These are phyloP conservation scores for Gobio occitaniae DNA, from an alignment of 2,797 vertebrate species.

Conservation along the genomic window DNA sequence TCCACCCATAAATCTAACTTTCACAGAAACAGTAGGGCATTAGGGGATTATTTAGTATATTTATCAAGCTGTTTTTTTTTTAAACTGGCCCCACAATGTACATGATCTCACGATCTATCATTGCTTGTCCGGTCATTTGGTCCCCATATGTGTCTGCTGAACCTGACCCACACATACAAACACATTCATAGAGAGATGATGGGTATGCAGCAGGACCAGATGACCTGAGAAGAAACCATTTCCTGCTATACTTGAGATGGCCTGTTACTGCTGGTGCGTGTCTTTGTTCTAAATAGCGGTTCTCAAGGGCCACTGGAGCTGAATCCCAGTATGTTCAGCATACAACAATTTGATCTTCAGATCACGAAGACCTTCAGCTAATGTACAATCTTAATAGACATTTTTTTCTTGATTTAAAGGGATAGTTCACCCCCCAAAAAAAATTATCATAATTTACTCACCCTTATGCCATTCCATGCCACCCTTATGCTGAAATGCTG, in stretches of 20 bases:
- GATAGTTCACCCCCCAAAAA: not conserved
- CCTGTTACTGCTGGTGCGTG: not conserved
- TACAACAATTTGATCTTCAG: not conserved
- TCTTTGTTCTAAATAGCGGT: not conserved
- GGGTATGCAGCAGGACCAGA: not conserved
- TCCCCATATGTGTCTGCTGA: not conserved
- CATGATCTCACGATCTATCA: not conserved
- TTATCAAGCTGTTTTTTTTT: not conserved
- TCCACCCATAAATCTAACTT: not conserved
- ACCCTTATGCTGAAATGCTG: too few species aligned
- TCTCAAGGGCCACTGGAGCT: not conserved
- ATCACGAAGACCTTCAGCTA: not conserved
- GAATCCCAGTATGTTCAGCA: not conserved
- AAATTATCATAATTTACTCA: not conserved
- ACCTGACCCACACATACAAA: slow-evolving; percentile 1
- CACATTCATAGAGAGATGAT: not conserved
- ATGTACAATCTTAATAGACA: not conserved
- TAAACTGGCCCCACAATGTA: not conserved
- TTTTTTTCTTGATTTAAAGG: not conserved
- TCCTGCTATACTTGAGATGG: slow-evolving; percentile 10
- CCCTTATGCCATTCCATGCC: not conserved
- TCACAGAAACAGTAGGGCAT: not conserved
- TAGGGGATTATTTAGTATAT: not conserved
- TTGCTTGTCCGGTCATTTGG: not conserved
- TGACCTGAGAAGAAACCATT: slow-evolving; percentile 1